Base-by-base conservation (phyloP, 2,888 invertebrate genomes). In the Drosophila mayaguana region DNA sequence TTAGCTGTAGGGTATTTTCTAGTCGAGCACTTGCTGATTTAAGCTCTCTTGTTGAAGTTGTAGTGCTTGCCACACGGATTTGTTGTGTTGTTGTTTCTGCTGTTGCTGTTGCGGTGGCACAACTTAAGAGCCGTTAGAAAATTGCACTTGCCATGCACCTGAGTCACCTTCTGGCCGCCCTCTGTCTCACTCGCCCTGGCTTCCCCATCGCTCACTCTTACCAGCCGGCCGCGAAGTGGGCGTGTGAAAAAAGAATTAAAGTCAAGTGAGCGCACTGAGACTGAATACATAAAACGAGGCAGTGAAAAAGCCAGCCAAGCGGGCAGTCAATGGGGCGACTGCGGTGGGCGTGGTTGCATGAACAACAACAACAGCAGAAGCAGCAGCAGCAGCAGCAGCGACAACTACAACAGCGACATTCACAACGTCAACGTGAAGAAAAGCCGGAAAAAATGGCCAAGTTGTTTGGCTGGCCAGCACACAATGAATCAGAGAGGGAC, bases 211-310 rank as follows among this genome's bases (percentile, higher is more conserved):
- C 12, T 3, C 42, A 3, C 43, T 25, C 16, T 50, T 50, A 18
- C 11, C 48, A 14, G 40, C n/a, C 20, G 48, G 61, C 56, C 66
- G 74, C 78, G 66, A 75, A 63, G 85, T 87, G 90, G 86, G 86
- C 90, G 86, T 86, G 86, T 80, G 90, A 86, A 85, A 86, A 89
- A 85, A 89, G 84, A 87, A 87, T 87, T 89, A 88, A 86, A 89
- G 88, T 86, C 86, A 86, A 86, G 86, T 87, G 86, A 87, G 86
- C 90, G 86, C 88, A 87, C 90, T 89, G 90, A 87, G 86, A 87
- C 86, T 89, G 90, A 87, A 89, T 87, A 83, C 90, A 88, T 79
- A 88, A 89, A 87, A 87, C 68, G 75, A 64, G 77, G 60, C 72
- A 70, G 63, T 71, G 72, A 75, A 69, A 78, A 78, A 57, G 75